These are phyloP conservation scores for Athripsodes cinereus DNA, from an alignment of 2,888 invertebrate species.

Conservation along the genomic window DNA sequence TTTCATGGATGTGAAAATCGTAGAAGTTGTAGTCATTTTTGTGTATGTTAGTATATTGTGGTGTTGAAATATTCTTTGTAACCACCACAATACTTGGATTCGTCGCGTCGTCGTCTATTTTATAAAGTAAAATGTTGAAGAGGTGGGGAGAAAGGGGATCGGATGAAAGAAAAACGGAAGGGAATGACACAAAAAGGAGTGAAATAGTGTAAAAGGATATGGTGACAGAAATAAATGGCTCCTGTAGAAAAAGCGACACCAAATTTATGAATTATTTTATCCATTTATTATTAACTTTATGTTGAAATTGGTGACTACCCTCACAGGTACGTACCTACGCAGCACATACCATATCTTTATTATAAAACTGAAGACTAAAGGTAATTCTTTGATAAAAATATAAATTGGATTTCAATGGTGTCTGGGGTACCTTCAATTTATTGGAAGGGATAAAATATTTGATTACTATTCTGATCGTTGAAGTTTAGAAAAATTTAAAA, in stretches of 20 bases:
- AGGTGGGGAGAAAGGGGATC: not conserved
- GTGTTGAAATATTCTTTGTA: not conserved
- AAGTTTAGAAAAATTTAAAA: no score
- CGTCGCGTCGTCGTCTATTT: not conserved
- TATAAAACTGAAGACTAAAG: no score
- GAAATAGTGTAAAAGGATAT: slow-evolving; percentile 1
- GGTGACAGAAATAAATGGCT: slow-evolving; percentile 2
- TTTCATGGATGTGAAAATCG: no score
- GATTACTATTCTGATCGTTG: no score
- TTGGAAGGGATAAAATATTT: no score
- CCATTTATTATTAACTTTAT: not conserved
- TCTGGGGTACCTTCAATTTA: no score
- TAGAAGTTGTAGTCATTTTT: no score
- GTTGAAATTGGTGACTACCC: not conserved
- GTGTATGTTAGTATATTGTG: no score
- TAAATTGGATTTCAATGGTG: no score
- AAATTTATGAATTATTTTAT: slow-evolving; percentile 2
- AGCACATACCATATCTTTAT: no score
- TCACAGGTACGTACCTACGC: no score
- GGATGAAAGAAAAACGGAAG: slow-evolving; percentile 2
- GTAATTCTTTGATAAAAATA: no score
- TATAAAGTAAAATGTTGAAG: not conserved
- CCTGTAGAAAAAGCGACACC: slow-evolving; percentile 2
- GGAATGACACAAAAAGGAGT: slow-evolving; percentile 1
- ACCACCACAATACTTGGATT: not conserved